Evolutionary conservation across 1,140 invertebrate genomes (phyloP).

Genomic region (Ips typographus): DNA sequence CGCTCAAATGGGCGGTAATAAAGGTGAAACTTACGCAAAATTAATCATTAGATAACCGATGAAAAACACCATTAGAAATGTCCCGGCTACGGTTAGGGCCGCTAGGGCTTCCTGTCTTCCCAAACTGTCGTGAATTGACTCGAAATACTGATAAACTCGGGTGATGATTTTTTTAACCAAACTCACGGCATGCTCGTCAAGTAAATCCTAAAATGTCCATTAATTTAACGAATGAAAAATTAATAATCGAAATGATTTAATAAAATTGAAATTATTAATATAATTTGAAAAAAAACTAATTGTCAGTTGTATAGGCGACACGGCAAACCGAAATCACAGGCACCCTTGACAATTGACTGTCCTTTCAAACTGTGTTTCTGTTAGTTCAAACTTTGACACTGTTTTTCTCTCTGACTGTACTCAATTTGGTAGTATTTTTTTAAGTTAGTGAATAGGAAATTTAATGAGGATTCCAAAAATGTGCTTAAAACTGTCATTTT

Average conservation of each 20-base stretch:
- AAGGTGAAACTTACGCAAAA: slow-evolving; percentile 66
- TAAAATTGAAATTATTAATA: too few species aligned
- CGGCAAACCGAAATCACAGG: too few species aligned
- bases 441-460: too few species aligned
- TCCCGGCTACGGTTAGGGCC: slow-evolving; percentile 77
- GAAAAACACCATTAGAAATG: slow-evolving; percentile 76
- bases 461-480: too few species aligned
- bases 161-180: slow-evolving; percentile 71
- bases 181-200: slow-evolving; percentile 74
- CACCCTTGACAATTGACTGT: too few species aligned
- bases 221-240: background rate
- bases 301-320: too few species aligned
- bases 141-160: slow-evolving; percentile 68
- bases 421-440: too few species aligned
- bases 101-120: slow-evolving; percentile 81
- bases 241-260: background rate
- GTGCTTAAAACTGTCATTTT: too few species aligned
- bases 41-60: slow-evolving; percentile 88
- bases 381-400: too few species aligned
- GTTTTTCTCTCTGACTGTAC: too few species aligned
- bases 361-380: too few species aligned
- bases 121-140: slow-evolving; percentile 73
- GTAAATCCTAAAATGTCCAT: slow-evolving; percentile 59
- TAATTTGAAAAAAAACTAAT: background rate
- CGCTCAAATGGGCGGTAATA: background rate